A percentile compares a stretch with the other conserved stretches of the same genome.
Conservation (phyloP, 2,797 vertebrate genomes). For the Hapalemur alaotrensis region DNA sequence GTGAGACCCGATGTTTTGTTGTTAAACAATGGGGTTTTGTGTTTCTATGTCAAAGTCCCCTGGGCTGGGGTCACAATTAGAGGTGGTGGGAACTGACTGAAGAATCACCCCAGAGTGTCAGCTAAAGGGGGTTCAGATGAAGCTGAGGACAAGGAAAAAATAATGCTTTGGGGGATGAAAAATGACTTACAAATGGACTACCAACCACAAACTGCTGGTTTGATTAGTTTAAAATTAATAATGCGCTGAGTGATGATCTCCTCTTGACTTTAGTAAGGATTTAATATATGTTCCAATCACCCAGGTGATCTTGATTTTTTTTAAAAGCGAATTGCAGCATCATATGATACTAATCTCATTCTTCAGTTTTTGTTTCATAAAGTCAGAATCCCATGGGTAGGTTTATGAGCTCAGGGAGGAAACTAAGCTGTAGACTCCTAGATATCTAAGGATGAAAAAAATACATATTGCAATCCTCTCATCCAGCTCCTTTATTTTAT, state of each 20-base stretch:
- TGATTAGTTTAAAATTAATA: constrained; percentile 26
- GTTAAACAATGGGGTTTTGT: constrained; percentile 59
- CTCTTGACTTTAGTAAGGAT: not conserved
- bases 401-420: not conserved
- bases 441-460: not conserved
- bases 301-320: not conserved
- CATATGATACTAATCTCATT: not conserved
- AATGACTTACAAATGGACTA: not conserved
- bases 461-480: not conserved
- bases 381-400: not conserved
- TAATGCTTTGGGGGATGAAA: not conserved
- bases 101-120: not conserved
- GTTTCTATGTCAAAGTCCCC: not conserved
- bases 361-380: constrained; percentile 7
- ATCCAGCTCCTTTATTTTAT: not conserved
- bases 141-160: not conserved
- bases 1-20: constrained; percentile 72
- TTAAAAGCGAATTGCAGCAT: not conserved
- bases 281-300: constrained; percentile 40
- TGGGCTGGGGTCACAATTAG: no score
- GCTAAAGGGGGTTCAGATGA: not conserved
- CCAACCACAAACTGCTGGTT: not conserved
- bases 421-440: not conserved
- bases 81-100: not conserved
- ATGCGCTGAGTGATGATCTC: not conserved